phyloP scores from a whole-genome alignment of 2,113 vertebrate genomes.

The Addax nasomaculatus region DNA sequence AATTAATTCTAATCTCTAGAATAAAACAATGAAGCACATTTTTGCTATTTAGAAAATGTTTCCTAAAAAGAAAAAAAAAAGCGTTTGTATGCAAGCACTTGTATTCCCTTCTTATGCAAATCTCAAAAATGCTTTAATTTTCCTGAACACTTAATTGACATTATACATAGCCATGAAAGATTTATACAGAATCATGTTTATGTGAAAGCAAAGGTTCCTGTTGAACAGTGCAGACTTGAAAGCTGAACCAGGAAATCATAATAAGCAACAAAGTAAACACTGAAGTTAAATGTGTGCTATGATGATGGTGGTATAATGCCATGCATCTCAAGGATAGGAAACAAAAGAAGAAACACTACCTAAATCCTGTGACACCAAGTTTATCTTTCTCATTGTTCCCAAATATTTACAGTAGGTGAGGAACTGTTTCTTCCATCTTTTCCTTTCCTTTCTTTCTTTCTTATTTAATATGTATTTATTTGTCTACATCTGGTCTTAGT shows the following conservation, averaged over 20 bases:
- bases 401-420: not conserved
- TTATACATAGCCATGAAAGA: constrained; percentile 21
- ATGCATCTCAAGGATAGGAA: not conserved
- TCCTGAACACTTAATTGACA: constrained; percentile 60
- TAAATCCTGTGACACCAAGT: not conserved
- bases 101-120: constrained; percentile 62
- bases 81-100: constrained; percentile 69
- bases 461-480: not conserved
- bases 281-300: not conserved
- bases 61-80: constrained; percentile 39
- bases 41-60: constrained; percentile 44
- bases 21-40: constrained; percentile 49
- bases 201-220: constrained; percentile 15
- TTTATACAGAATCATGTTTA: constrained; percentile 44
- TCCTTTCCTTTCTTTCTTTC: not conserved
- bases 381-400: not conserved
- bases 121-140: constrained; percentile 64
- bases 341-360: not conserved
- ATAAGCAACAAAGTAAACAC: not conserved
- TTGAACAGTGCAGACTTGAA: not conserved
- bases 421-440: not conserved
- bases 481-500: not conserved
- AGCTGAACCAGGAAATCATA: not conserved
- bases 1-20: constrained; percentile 64
- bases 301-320: not conserved